phyloP scores from a whole-genome alignment of 2,888 invertebrate species.

The Prosopocoilus inquinatus region DNA sequence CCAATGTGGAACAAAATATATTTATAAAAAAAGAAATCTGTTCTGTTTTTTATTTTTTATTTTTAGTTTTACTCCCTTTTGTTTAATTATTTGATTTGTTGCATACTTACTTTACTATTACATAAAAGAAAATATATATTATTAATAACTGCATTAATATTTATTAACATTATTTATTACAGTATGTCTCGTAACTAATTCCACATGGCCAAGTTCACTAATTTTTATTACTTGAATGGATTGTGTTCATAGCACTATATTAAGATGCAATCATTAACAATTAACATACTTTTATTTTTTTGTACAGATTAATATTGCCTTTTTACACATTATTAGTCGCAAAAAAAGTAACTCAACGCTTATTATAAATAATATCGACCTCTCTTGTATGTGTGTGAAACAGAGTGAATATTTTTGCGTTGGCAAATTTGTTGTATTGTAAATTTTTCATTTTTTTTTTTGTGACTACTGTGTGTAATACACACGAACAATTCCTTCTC shows the following conservation, averaged over 20 bases:
- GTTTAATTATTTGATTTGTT: slow-evolving; percentile 6
- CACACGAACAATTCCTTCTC: no score
- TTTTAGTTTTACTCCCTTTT: slow-evolving; percentile 2
- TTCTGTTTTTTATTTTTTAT: slow-evolving; percentile 11
- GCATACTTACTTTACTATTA: slow-evolving; percentile 12
- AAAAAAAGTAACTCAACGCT: slow-evolving; percentile 30
- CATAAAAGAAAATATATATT: slow-evolving; percentile 2
- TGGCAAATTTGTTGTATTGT: no score
- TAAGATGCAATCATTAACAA: slow-evolving; percentile 28
- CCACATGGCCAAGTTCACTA: slow-evolving; percentile 53
- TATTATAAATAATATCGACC: slow-evolving; percentile 20
- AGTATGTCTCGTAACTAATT: slow-evolving; percentile 39
- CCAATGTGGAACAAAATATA: slow-evolving; percentile 54
- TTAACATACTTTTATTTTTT: slow-evolving; percentile 10
- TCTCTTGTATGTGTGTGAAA: slow-evolving; percentile 13
- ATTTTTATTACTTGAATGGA: slow-evolving; percentile 26
- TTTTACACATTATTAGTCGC: slow-evolving; percentile 1
- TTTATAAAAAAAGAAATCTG: slow-evolving; percentile 46
- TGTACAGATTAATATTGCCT: slow-evolving; percentile 15
- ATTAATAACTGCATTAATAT: slow-evolving; percentile 7
- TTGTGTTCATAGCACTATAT: slow-evolving; percentile 46
- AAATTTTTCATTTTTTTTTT: no score
- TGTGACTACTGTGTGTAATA: no score
- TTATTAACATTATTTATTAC: not conserved
- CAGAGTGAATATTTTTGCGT: no score